Evolutionary conservation across 2,797 vertebrate species (phyloP).

Genomic region (Atherinosoma microstoma): DNA sequence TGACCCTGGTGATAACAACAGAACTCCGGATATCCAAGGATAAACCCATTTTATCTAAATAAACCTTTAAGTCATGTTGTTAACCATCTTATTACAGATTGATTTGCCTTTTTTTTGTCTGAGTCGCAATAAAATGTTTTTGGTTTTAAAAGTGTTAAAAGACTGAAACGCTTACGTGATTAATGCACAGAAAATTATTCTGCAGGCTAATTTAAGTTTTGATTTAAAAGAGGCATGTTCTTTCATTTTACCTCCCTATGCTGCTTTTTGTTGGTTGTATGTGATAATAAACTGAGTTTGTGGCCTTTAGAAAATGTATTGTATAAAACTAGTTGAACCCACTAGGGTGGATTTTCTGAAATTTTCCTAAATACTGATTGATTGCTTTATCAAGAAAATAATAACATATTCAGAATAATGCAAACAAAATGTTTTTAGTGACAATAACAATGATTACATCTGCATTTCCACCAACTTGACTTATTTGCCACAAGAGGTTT

Average conservation of each 20-base stretch:
- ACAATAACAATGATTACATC: background rate
- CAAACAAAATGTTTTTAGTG: background rate
- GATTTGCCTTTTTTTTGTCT: conserved; percentile 2
- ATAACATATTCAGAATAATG: background rate
- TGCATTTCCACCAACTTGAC: background rate
- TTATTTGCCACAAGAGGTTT: conserved; percentile 25
- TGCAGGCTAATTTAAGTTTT: background rate
- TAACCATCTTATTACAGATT: background rate
- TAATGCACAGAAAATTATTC: background rate
- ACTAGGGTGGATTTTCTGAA: background rate
- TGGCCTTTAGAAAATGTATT: conserved; percentile 10
- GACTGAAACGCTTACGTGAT: background rate
- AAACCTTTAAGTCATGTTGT: conserved; percentile 12
- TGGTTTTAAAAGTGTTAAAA: background rate
- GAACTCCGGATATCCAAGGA: conserved; percentile 44
- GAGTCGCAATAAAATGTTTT: background rate
- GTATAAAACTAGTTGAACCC: background rate
- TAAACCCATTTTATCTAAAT: conserved; percentile 16
- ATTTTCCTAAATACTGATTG: background rate
- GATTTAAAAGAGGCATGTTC: background rate
- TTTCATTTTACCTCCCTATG: background rate
- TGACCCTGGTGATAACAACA: conserved; percentile 37
- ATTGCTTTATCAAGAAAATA: background rate
- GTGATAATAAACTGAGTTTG: background rate
- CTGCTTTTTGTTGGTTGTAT: background rate